Evolutionary conservation across 1,140 invertebrate genomes (phyloP), one percentile per base, ranked within the genome.

Genomic region (Panagrolaimus sp.): DNA sequence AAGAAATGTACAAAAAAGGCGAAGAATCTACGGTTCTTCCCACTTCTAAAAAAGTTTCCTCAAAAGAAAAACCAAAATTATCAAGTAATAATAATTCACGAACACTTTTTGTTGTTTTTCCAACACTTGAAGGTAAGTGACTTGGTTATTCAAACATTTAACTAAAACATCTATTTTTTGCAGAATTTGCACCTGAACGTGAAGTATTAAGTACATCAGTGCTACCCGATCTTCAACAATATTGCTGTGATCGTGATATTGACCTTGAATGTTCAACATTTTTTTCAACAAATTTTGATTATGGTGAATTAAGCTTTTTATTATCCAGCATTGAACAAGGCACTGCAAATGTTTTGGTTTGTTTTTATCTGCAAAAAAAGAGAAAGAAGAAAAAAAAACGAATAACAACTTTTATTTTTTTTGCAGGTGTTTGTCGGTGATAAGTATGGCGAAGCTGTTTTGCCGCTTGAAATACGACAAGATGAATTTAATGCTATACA

Each of bases 401-500:
- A 38, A 38, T 38, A 38, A 38, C 31, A 4, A 38, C 20, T 16
- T 38, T n/a, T n/a, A n/a, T n/a, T n/a, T 68, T 31, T 16, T 69
- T 23, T 20, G 31, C 23, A n/a, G 9, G 72, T 74, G 72, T 72
- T 76, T 76, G 66, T 45, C 76, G 48, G 74, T 76, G 77, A 76
- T 62, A 67, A 69, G 23, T 79, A 79, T 48, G 74, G 74, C 16
- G 48, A 78, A 20, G 53, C 57, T 25, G n/a, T 75, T 62, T 57
- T 79, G 25, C 74, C 74, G 16, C 63, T 79, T 13, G 72, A 75
- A 43, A 38, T 79, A n/a, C 20, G 46, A 27, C 20, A 53, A 14
- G 74, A 76, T 16, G 76, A 79, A 46, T 76, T 67, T 66, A 65
- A 66, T 51, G 72, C 63, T n/a, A 66, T 76, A n/a, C 77, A 69